Percentiles rank a stretch among this genome's conserved stretches.
These are phyloP conservation scores for Trichonephila inaurata DNA, from an alignment of 1,140 invertebrate genomes.

Conservation along the genomic window DNA sequence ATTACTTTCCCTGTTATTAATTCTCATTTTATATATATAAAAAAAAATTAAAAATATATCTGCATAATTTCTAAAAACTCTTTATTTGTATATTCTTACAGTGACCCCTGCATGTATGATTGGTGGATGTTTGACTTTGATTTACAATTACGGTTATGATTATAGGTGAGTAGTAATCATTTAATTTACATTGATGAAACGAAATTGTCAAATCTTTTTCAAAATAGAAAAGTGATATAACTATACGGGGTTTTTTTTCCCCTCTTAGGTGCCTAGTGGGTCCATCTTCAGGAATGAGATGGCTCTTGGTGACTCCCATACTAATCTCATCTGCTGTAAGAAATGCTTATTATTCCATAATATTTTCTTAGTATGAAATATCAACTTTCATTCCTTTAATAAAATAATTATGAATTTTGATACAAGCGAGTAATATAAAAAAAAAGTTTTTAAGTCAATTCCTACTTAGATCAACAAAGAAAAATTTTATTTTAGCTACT, in stretches of 20 bases:
- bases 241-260: background rate
- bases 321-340: constrained; percentile 48
- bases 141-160: constrained; percentile 71
- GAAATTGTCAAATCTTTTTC: background rate
- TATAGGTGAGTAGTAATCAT: constrained; percentile 36
- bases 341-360: background rate
- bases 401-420: no score
- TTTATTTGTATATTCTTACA: background rate
- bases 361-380: no score
- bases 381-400: no score
- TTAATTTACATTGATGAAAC: background rate
- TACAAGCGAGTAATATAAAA: no score
- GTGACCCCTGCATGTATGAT: constrained; percentile 59
- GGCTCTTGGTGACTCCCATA: constrained; percentile 61
- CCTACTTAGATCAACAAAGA: no score
- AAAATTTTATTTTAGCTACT: no score
- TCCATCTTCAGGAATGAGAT: constrained; percentile 24
- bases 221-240: background rate
- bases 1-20: no score
- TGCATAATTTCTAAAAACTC: no score
- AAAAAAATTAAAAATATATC: no score
- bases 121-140: constrained; percentile 36
- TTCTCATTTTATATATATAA: no score
- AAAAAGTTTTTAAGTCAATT: no score
- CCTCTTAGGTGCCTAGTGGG: constrained; percentile 63